Evolutionary conservation across 92 coral and sea anemone genomes (phyloP), one percentile per base, ranked within the genome.

Genomic region (Palythoa heliodiscus): DNA sequence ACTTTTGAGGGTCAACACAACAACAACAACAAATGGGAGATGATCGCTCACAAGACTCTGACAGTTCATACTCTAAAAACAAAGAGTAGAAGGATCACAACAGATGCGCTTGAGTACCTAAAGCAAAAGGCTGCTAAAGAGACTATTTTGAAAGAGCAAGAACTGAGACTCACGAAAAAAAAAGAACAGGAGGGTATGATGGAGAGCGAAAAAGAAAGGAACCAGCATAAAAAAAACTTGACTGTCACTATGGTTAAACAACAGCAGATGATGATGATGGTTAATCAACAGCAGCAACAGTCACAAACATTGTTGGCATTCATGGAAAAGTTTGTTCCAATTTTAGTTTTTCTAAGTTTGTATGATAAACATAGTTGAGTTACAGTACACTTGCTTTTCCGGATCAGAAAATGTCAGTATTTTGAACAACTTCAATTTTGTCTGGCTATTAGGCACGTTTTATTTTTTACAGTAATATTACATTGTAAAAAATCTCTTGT

Each of bases 171-270:
- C n/a, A 16, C 17, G 1, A 57, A n/a, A 20, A 10, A 57, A 57
- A 57, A 57, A 57, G 64, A 57, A n/a, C 64, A 57, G 64, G 64
- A 57, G 64, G 13, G 13, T 39, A 47, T 71, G 52, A 71, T 71
- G 76, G 76, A 79, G 22, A 57, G 73, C 29, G 73, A 79, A 53
- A 57, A 58, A 23, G 73, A 79, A 79, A 57, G 50, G 84, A 78
- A 78, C 71, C 73, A 79, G 70, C 84, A 79, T 57, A 73, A 79
- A 79, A 52, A 79, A 58, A 79, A 58, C 70, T 23, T 79, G 67
- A 77, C 52, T 66, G 48, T 63, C 38, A 77, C 68, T 2, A 77
- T 77, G 82, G 67, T 77, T 47, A 29, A 77, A 77, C 82, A 77
- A 53, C 82, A 77, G 37, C 82, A 77, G 66, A 60, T 60, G 66